Percentiles rank a stretch among this genome's conserved stretches.
Evolutionary conservation across 2,888 invertebrate species (phyloP).

Genomic region (Leuctra nigra): DNA sequence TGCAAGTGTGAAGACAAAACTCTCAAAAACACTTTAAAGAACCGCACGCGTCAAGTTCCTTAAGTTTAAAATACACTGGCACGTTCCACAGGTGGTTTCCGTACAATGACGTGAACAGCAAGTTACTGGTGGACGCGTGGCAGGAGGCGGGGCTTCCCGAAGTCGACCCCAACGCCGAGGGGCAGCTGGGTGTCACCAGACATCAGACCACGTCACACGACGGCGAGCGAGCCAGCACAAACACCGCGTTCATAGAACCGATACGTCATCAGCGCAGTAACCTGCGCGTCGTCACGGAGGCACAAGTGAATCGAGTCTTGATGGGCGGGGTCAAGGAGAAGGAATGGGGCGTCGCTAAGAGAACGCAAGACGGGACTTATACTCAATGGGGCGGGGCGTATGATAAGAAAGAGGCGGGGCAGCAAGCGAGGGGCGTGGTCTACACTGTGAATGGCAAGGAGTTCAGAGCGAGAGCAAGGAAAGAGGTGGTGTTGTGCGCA

Average conservation of each 20-base stretch:
- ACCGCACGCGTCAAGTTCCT: too few species aligned
- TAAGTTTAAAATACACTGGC: too few species aligned
- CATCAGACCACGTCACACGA: conserved; percentile 54
- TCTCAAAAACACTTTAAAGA: too few species aligned
- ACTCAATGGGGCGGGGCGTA: too few species aligned
- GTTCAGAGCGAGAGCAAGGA: conserved; percentile 42
- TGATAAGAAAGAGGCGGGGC: conserved; percentile 38
- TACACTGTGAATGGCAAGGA: conserved; percentile 34
- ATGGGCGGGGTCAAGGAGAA: too few species aligned
- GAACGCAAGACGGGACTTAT: too few species aligned
- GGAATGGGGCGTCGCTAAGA: too few species aligned
- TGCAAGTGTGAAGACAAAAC: too few species aligned
- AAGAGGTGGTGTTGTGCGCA: conserved; percentile 56
- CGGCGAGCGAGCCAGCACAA: conserved; percentile 55
- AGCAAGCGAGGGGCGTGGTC: conserved; percentile 46
- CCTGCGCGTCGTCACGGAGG: conserved; percentile 45
- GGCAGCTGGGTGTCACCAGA: conserved; percentile 54
- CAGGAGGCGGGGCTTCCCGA: conserved; percentile 53
- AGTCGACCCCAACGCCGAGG: conserved; percentile 35
- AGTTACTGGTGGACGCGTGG: conserved; percentile 50
- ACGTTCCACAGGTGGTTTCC: too few species aligned
- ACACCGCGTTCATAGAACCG: conserved; percentile 59
- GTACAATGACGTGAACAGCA: conserved; percentile 52
- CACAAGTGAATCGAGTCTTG: conserved; percentile 50
- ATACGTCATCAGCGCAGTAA: conserved; percentile 47